Base-by-base conservation (phyloP, 1,140 invertebrate genomes). In the Orussus abietinus region DNA sequence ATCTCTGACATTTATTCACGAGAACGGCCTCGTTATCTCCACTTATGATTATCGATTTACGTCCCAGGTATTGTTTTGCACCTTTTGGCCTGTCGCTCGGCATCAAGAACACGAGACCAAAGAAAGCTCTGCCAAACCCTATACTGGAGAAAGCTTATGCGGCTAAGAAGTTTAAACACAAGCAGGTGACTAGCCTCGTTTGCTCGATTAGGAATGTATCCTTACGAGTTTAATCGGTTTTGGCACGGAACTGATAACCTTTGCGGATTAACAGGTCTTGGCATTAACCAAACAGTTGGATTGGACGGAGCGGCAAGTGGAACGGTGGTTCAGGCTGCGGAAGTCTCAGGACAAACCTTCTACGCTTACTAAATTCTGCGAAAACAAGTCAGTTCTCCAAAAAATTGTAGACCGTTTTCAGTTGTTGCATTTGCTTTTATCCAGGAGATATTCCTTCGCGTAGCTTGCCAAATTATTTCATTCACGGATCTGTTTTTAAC, bases 331-430 rank as follows among this genome's bases (percentile, higher is more conserved):
- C 65, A 78, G 92, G 38, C 75, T 87, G 14, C 77, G 92, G 26
- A 77, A 83, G 41, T 80, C 81, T 31, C 85, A 89, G 69, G 90
- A 92, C 57, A 91, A 85, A 61, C 91, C 91, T 1, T 89, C 88
- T 7, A 91, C 86, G 5, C 74, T 96, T 25, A 81, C 84, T n/a
- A 96, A 95, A 66, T 96, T 96, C 68, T 89, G 86, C 60, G 92
- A 96, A 74, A 91, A 86, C 63, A 80, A 83, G 67, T 83, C 38
- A 46, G 41, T 37, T 26, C 26, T 21, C n/a, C n/a, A n/a, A n/a
- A n/a, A n/a, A n/a, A n/a, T n/a, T n/a, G n/a, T n/a, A n/a, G n/a
- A n/a, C n/a, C n/a, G n/a, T n/a, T n/a, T n/a, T n/a, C n/a, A n/a
- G n/a, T n/a, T n/a, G n/a, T n/a, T n/a, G n/a, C n/a, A n/a, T n/a